These are phyloP conservation scores for Pseudochirops corinnae DNA, from an alignment of 2,797 vertebrate genomes.

Conservation along the genomic window DNA sequence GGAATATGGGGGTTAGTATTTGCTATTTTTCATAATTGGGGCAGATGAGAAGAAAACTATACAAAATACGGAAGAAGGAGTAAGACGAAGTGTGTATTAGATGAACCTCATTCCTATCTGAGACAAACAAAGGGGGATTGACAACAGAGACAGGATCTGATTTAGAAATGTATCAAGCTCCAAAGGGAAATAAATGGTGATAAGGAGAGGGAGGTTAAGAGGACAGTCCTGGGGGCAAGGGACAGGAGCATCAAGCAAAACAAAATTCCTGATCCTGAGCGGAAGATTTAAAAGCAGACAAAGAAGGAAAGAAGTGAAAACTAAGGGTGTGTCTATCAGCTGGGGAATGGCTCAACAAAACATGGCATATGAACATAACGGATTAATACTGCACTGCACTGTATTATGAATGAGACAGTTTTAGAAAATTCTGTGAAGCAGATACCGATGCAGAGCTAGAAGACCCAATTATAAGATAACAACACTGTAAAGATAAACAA, in stretches of 20 bases:
- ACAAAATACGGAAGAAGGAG: not conserved
- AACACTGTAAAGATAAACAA: not conserved
- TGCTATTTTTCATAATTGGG: not conserved
- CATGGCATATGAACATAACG: not conserved
- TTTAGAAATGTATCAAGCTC: not conserved
- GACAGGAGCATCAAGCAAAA: not conserved
- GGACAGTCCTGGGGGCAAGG: not conserved
- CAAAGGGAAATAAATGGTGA: not conserved
- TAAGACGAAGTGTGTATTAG: not conserved
- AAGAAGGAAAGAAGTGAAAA: not conserved
- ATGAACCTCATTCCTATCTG: not conserved
- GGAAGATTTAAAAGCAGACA: not conserved
- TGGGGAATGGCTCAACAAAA: not conserved
- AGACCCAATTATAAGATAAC: not conserved
- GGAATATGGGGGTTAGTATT: not conserved
- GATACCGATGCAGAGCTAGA: not conserved
- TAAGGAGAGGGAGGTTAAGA: not conserved
- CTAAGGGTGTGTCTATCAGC: not conserved
- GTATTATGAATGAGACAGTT: too few relatives aligned
- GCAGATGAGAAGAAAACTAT: not conserved
- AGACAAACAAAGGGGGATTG: not conserved
- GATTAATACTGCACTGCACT: not conserved
- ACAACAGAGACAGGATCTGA: not conserved
- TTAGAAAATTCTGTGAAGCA: not conserved
- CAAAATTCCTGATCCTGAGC: not conserved